Percentiles rank a stretch among this genome's conserved stretches.
These are phyloP conservation scores for Glyptemys insculpta DNA, from an alignment of 2,797 vertebrate genomes.

Conservation along the genomic window DNA sequence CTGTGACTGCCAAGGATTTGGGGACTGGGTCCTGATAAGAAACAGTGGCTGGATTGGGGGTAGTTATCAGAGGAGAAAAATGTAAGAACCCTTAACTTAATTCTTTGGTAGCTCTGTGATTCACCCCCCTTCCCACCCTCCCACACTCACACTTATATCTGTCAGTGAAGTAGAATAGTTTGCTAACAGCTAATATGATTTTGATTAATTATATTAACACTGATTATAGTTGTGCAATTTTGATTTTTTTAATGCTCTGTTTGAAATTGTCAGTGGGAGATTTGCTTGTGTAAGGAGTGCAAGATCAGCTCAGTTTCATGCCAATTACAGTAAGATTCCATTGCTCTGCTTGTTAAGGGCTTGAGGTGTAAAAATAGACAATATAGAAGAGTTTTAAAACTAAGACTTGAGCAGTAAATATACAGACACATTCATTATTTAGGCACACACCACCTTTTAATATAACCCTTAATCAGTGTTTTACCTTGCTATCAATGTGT, in stretches of 20 bases:
- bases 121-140: background rate
- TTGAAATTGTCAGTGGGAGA: background rate
- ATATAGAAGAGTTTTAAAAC: background rate
- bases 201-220: background rate
- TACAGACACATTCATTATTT: background rate
- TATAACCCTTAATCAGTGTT: slow-evolving; percentile 22
- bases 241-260: background rate
- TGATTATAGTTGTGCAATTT: background rate
- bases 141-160: fast-evolving
- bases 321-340: background rate
- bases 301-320: background rate
- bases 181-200: background rate
- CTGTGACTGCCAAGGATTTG: background rate
- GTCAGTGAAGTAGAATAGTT: background rate
- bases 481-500: slow-evolving; percentile 22
- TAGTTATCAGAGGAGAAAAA: background rate
- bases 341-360: background rate
- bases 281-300: background rate
- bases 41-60: background rate
- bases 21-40: background rate
- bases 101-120: background rate
- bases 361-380: background rate
- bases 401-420: background rate
- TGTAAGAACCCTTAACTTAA: background rate
- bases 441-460: slow-evolving; percentile 10